These are phyloP conservation scores for Tachysurus vachellii DNA, from an alignment of 2,113 vertebrate species.

Conservation along the genomic window DNA sequence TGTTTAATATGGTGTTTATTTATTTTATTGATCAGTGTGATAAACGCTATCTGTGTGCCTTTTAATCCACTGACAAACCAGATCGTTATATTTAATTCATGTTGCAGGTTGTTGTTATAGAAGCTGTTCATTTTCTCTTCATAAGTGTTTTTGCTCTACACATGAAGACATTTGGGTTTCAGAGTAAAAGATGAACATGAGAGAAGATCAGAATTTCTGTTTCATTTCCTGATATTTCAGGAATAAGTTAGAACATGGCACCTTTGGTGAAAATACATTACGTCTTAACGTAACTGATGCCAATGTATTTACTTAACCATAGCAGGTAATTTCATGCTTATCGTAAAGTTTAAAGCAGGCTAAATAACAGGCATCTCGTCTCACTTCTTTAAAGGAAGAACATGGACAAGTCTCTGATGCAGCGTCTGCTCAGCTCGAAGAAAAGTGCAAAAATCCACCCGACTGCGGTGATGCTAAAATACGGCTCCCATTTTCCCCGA, in stretches of 20 bases:
- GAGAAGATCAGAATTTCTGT: no score
- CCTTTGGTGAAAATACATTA: no score
- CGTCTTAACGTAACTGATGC: no score
- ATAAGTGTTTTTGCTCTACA: background rate
- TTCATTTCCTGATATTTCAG: no score
- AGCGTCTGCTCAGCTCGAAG: conserved; percentile 81
- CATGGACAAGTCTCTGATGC: conserved; percentile 83
- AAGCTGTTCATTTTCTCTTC: background rate
- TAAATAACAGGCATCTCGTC: background rate
- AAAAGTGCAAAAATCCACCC: conserved; percentile 96
- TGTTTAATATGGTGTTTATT: background rate
- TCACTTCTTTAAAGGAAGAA: conserved; percentile 5
- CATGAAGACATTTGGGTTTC: no score
- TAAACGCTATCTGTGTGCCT: background rate
- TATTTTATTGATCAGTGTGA: background rate
- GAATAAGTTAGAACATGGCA: no score
- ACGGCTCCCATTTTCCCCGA: conserved; percentile 90
- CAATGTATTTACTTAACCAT: no score
- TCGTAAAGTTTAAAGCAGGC: background rate
- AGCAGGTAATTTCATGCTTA: background rate
- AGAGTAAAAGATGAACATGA: no score
- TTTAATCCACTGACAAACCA: background rate
- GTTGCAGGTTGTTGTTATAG: background rate
- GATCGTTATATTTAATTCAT: background rate
- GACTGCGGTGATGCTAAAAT: conserved; percentile 90